Evolutionary conservation across 2,113 vertebrate genomes (phyloP), one percentile per base, ranked within the genome.

Genomic region (Callocephalon fimbriatum): DNA sequence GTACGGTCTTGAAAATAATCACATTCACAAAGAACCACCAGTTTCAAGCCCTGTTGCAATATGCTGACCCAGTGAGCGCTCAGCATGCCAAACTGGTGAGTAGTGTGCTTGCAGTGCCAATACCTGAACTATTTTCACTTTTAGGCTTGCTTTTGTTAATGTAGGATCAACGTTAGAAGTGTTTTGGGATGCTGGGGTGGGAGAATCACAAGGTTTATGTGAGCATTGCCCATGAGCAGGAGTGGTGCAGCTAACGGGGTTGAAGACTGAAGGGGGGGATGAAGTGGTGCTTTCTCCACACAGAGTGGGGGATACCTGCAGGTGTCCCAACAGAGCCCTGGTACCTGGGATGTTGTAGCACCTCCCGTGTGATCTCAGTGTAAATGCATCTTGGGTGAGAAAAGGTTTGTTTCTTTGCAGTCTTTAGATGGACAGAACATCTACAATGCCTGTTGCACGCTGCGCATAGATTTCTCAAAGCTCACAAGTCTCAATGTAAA

Each of bases 11-110:
- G 96, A 99, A 99, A 93, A 99, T 99, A 70, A 99, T 99, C 66
- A 99, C 99, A 1, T 99, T 99, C 96, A 99, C 99, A 2, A 99
- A 99, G 98, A 99, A 99, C 97, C 99, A 98, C 80, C 99, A 99
- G 92, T 99, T 99, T 92, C 99, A 99, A 97, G 99, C 99, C 5
- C 98, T 99, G 63, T 88, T 99, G 45, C 99, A 99, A 86, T 99
- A 99, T 40, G 97, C 98, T 1, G 99, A 99, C 45, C 99, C 99
- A 2, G 72, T 99, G 72, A 98, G 98, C 5, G 99, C 99, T 37
- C 99, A 99, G 96, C 98, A 99, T 2, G 98, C 99, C 73, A 99
- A 99, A 94, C 97, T 99, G 99, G 99, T 99, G 96, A 98, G 98
- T 96, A 87, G 35, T 89, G 7, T 14, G n/a, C 21, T 68, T 47